phyloP scores from a whole-genome alignment of 2,888 invertebrate species.

The Pachymerium ferrugineum region DNA sequence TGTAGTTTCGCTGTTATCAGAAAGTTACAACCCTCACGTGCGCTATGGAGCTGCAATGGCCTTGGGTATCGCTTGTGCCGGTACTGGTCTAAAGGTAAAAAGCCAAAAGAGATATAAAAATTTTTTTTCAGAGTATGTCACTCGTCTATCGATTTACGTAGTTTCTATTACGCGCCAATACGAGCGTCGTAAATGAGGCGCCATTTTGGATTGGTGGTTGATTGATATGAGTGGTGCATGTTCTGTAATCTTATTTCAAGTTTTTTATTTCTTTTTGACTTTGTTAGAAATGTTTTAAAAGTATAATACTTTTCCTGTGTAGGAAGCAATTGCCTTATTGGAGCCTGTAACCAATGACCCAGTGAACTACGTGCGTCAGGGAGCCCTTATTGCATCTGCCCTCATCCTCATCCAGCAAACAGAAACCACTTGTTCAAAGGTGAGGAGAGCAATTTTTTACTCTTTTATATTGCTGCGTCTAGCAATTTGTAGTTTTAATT shows the following conservation, averaged over 20 bases:
- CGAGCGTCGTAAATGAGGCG: too few relatives aligned
- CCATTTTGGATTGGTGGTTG: too few relatives aligned
- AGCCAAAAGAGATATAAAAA: not conserved
- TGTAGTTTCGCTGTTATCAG: slow-evolving; percentile 91
- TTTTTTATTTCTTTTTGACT: not conserved
- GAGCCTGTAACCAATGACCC: slow-evolving; percentile 99
- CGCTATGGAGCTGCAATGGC: slow-evolving; percentile 99
- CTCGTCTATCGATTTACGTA: too few relatives aligned
- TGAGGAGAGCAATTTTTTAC: slow-evolving; percentile 39
- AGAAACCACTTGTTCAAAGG: slow-evolving; percentile 88
- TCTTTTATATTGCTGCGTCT: not conserved
- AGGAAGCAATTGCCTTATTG: slow-evolving; percentile 89
- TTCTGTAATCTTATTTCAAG: not conserved
- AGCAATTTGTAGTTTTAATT: too few relatives aligned
- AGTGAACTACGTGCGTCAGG: slow-evolving; percentile 97
- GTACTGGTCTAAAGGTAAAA: slow-evolving; percentile 73
- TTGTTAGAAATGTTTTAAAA: not conserved
- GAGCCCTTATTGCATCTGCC: slow-evolving; percentile 91
- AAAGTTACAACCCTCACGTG: slow-evolving; percentile 98
- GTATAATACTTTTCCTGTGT: slow-evolving; percentile 36
- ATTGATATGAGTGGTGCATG: not conserved
- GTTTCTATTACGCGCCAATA: too few relatives aligned
- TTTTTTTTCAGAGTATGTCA: too few relatives aligned
- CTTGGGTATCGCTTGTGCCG: slow-evolving; percentile 96
- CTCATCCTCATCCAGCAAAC: slow-evolving; percentile 98